A percentile compares a stretch with the other conserved stretches of the same genome.
Evolutionary conservation across 2,113 vertebrate genomes (phyloP).

Genomic region (Mus pahari): DNA sequence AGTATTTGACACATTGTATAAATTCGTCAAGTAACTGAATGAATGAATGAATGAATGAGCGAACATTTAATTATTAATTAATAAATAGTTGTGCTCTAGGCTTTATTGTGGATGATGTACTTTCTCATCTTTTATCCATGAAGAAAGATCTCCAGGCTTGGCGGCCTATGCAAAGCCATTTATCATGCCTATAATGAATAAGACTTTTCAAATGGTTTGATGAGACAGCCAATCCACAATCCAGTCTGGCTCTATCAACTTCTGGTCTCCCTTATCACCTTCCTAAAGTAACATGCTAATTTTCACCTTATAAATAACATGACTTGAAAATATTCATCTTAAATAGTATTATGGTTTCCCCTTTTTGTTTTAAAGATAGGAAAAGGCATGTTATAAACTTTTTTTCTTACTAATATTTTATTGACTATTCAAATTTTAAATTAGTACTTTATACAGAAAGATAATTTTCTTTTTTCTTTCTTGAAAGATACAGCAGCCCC

Average conservation of each 20-base stretch:
- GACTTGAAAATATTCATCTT: background rate
- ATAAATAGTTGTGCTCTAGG: background rate
- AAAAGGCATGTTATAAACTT: background rate
- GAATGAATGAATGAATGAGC: slow-evolving; percentile 17
- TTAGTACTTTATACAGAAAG: background rate
- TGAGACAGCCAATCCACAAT: background rate
- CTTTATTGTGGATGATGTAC: background rate
- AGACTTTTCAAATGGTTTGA: background rate
- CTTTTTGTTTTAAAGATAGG: background rate
- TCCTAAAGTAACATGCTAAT: background rate
- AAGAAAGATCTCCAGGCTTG: background rate
- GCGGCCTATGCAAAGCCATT: background rate
- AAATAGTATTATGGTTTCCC: background rate
- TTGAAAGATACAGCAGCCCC: background rate
- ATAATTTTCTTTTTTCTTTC: background rate
- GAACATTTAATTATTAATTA: slow-evolving; percentile 49
- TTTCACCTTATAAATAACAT: background rate
- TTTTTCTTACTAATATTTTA: background rate
- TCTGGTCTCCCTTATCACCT: background rate
- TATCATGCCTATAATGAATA: background rate
- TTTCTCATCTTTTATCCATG: background rate
- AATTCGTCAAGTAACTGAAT: background rate
- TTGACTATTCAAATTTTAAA: background rate
- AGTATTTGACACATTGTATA: background rate
- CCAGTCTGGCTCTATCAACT: background rate